Percentiles rank a stretch among this genome's conserved stretches.
Conservation (phyloP, 1,140 invertebrate species). For the Triops longicaudatus region DNA sequence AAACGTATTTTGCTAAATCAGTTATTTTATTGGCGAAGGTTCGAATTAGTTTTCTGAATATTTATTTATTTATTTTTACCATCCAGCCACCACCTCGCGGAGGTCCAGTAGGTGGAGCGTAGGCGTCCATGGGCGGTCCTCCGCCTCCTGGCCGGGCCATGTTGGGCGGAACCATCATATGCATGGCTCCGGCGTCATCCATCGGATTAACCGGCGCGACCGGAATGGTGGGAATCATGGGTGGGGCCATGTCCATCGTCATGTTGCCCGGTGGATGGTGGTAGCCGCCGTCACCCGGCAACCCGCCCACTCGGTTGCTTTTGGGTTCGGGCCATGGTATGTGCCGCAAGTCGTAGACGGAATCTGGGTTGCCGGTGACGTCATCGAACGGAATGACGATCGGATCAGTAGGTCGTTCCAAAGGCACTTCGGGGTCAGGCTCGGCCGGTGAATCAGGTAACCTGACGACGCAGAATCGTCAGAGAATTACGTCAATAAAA, state of each 20-base stretch:
- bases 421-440: conserved; percentile 69
- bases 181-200: not conserved
- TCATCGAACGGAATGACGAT: conserved; percentile 80
- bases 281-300: conserved; percentile 43
- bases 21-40: too few species aligned
- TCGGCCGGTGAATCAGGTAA: conserved; percentile 78
- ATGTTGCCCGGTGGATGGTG: conserved; percentile 37
- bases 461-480: too few species aligned
- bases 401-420: conserved; percentile 54
- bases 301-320: conserved; percentile 31
- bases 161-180: conserved; percentile 25
- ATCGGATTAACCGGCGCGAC: not conserved
- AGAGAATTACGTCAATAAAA: too few species aligned
- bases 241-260: not conserved
- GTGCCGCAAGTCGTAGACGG: conserved; percentile 61
- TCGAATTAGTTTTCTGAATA: too few species aligned
- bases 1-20: too few species aligned
- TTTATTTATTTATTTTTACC: too few species aligned
- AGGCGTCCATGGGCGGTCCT: not conserved
- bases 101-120: not conserved
- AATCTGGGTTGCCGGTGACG: conserved; percentile 66
- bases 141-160: conserved; percentile 26
- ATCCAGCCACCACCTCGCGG: conserved; percentile 30
- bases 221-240: not conserved
- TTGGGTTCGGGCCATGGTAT: conserved; percentile 75